Percentiles rank a stretch among this genome's conserved stretches.
These are phyloP conservation scores for Nysson spinosus DNA, from an alignment of 2,888 invertebrate species.

Conservation along the genomic window DNA sequence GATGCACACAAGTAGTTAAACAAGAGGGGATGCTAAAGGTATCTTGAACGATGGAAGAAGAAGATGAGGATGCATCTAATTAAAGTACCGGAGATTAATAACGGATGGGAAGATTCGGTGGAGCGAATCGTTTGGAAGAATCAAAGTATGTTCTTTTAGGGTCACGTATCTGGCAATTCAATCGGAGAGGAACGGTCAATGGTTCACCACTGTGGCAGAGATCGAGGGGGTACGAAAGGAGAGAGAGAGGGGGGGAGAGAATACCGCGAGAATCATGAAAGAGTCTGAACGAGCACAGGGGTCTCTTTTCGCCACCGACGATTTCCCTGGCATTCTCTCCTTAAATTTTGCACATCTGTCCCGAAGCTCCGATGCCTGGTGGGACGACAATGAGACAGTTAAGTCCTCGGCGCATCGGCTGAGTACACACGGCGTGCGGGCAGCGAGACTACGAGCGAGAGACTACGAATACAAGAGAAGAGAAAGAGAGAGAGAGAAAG, in stretches of 20 bases:
- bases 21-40: too few species aligned
- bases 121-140: too few species aligned
- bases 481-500: constrained; percentile 44
- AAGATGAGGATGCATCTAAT: too few species aligned
- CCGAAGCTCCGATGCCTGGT: constrained; percentile 65
- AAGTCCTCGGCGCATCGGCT: constrained; percentile 73
- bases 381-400: constrained; percentile 74
- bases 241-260: constrained; percentile 14
- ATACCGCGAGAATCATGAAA: constrained; percentile 27
- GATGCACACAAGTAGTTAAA: constrained; percentile 2
- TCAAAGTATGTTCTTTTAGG: too few species aligned
- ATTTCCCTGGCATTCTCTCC: constrained; percentile 53
- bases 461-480: too few species aligned
- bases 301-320: constrained; percentile 29
- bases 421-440: constrained; percentile 69
- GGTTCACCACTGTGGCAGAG: constrained; percentile 7
- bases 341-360: constrained; percentile 75
- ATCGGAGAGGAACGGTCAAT: constrained; percentile 26
- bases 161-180: too few species aligned
- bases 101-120: too few species aligned
- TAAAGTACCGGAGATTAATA: too few species aligned
- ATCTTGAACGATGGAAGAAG: too few species aligned
- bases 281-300: constrained; percentile 16
- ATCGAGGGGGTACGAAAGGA: background rate
- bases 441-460: constrained; percentile 44